Conservation (phyloP, 2,113 vertebrate genomes). For the Percina caprodes region DNA sequence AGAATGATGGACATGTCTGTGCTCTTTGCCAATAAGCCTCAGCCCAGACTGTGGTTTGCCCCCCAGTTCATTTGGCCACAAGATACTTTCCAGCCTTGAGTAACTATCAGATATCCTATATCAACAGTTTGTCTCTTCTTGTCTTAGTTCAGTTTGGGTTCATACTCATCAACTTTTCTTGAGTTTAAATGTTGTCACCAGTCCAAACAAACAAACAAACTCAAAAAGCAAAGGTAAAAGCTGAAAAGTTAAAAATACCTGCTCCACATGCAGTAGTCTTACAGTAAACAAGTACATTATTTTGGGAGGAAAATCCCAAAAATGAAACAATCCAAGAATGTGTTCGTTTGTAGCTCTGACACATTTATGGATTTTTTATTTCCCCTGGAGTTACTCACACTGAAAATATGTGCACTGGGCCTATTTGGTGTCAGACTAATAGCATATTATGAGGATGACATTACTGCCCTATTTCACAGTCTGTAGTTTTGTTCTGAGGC, state of each 20-base stretch:
- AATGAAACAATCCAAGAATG: conserved; percentile 46
- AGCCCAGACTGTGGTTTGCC: conserved; percentile 27
- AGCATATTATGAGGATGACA: conserved; percentile 15
- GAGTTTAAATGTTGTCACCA: conserved; percentile 6
- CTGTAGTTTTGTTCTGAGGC: conserved; percentile 1
- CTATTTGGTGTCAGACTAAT: conserved; percentile 47
- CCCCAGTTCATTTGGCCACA: conserved; percentile 18
- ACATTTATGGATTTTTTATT: conserved; percentile 59
- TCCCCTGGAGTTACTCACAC: conserved; percentile 55
- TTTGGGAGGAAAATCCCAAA: conserved; percentile 43
- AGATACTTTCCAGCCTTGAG: conserved; percentile 20
- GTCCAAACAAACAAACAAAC: background rate
- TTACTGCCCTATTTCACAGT: conserved; percentile 15
- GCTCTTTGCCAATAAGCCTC: background rate
- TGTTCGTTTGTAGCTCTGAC: conserved; percentile 44
- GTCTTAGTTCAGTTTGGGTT: background rate
- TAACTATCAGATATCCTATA: background rate
- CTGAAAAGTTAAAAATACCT: background rate
- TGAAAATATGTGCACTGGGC: conserved; percentile 54
- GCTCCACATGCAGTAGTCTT: background rate
- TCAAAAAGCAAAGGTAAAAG: background rate
- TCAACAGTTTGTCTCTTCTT: background rate
- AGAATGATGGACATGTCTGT: conserved; percentile 16
- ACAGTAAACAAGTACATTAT: background rate
- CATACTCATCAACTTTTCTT: background rate